phyloP scores from a whole-genome alignment of 1,140 invertebrate genomes.

The Acromyrmex heyeri region DNA sequence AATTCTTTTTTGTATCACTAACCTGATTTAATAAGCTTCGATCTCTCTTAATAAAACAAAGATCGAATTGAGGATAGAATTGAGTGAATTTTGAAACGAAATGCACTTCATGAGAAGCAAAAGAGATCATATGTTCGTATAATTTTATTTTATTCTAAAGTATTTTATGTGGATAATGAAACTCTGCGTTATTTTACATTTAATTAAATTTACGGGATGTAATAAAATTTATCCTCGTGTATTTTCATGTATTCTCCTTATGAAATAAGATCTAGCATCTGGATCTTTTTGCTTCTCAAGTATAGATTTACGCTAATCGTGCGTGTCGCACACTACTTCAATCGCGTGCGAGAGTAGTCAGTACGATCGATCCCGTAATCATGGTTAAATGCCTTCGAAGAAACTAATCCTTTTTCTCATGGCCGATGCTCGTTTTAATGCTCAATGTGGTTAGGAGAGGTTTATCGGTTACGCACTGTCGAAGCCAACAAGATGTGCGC shows the following conservation, averaged over 20 bases:
- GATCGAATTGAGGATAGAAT: background rate
- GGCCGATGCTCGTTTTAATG: background rate
- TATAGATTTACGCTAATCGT: background rate
- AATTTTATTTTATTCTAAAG: background rate
- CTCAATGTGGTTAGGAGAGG: slow-evolving; percentile 6
- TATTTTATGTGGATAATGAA: background rate
- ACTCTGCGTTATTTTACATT: background rate
- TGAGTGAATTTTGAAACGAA: background rate
- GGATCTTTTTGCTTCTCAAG: background rate
- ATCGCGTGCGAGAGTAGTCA: slow-evolving; percentile 53
- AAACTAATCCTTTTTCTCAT: slow-evolving; percentile 50
- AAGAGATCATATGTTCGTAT: background rate
- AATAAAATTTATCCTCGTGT: background rate
- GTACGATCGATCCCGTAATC: slow-evolving; percentile 44
- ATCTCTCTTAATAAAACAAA: background rate
- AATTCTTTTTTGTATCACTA: background rate
- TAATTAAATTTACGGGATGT: background rate
- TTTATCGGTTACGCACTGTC: slow-evolving; percentile 48
- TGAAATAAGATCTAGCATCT: slow-evolving; percentile 10
- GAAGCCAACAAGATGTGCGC: slow-evolving; percentile 29
- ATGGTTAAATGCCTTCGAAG: slow-evolving; percentile 38
- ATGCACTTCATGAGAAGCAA: background rate
- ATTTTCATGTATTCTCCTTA: background rate
- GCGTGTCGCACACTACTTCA: background rate
- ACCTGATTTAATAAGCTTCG: background rate